Percentiles rank a stretch among this genome's conserved stretches.
These are phyloP conservation scores for Epizoanthus scotinus DNA, from an alignment of 92 coral and sea anemone genomes.

Conservation along the genomic window DNA sequence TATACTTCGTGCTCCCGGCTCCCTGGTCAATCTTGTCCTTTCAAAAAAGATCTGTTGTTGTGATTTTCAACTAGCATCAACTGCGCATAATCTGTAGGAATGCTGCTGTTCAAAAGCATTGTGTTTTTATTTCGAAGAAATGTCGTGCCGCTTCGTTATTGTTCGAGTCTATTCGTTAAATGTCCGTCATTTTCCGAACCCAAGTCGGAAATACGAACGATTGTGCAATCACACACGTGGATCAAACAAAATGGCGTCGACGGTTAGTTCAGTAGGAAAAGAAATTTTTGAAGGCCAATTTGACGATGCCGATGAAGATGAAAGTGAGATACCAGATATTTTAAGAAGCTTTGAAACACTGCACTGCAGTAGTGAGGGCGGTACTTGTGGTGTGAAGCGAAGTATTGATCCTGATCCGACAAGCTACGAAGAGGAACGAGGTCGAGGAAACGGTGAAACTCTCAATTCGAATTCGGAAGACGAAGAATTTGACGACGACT, in stretches of 20 bases:
- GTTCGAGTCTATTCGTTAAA: background rate
- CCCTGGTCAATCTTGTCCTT: background rate
- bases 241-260: constrained; percentile 32
- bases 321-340: constrained; percentile 54
- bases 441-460: background rate
- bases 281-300: constrained; percentile 74
- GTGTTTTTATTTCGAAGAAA: background rate
- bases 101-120: background rate
- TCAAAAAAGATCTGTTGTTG: background rate
- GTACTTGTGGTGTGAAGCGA: background rate
- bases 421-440: background rate
- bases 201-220: background rate
- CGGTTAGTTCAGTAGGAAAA: background rate
- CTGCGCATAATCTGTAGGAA: constrained; percentile 11
- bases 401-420: background rate
- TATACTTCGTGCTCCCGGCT: constrained; percentile 7
- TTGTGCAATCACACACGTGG: constrained; percentile 13
- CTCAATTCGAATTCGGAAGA: constrained; percentile 30
- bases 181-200: background rate
- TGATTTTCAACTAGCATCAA: background rate
- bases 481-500: constrained; percentile 70
- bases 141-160: background rate
- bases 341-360: constrained; percentile 32
- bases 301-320: constrained; percentile 92
- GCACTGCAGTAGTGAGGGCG: background rate